Evolutionary conservation across 2,113 vertebrate species (phyloP), one percentile per base, ranked within the genome.

Genomic region (Picathartes gymnocephalus): DNA sequence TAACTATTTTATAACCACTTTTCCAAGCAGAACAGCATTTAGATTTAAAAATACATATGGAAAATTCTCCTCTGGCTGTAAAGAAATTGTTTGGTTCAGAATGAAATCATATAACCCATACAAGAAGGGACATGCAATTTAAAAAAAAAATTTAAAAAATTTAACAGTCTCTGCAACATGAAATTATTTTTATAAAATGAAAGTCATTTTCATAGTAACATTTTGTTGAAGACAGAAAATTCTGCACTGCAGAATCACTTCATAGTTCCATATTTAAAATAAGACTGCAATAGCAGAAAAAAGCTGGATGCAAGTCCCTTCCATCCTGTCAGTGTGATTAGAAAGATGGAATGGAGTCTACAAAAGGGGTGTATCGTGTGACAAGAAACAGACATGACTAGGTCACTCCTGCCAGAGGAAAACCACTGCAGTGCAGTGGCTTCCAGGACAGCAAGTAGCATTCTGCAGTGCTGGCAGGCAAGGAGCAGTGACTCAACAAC

Each of bases 401-500:
- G 61, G 62, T 90, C 90, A 81, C 28, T 79, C 56, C 79, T 69
- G 64, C 74, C 65, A 72, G 64, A 58, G 79, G 90, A 81, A 92
- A 61, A 68, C 56, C 13, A 0, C 83, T 80, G 83, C 92, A 92
- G 71, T 30, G 54, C 68, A 45, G 44, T 31, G 60, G 39, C 28
- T 93, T 74, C 79, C 93, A 83, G 74, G 28, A 31, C 93, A 95
- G 90, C 65, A 83, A 73, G 20, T 76, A 57, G 51, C 62, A 27
- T 80, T 90, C 93, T 96, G 93, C 94, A 92, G 82, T 66, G 74
- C 89, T 95, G 94, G 94, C 96, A 77, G 77, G 79, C 60, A 83
- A 93, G 71, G 15, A 79, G 40, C 84, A 66, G 60, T 96, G 95
- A 96, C 91, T 96, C 96, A 96, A 92, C 86, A 91, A 12, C 90